These are phyloP conservation scores for Luscinia megarhynchos DNA, from an alignment of 2,797 vertebrate genomes.

Conservation along the genomic window DNA sequence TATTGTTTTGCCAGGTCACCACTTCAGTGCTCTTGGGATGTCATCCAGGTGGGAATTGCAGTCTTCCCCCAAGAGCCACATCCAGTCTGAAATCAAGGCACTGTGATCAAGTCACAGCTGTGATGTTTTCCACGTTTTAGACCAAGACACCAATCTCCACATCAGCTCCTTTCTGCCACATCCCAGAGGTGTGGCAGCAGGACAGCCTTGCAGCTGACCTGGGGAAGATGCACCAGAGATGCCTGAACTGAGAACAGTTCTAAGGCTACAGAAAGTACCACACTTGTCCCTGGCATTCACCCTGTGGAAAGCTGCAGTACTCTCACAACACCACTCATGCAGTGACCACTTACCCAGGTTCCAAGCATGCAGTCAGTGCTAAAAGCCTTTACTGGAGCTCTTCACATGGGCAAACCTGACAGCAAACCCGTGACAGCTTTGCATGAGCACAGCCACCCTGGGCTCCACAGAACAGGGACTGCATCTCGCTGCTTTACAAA, in stretches of 20 bases:
- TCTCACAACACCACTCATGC: fast-evolving
- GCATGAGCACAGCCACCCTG: neutral
- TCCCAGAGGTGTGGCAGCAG: neutral
- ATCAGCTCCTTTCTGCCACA: neutral
- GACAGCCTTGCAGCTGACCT: neutral
- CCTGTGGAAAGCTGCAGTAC: neutral
- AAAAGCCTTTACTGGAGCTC: neutral
- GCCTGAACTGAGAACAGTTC: neutral
- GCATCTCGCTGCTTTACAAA: neutral
- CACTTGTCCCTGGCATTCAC: no score
- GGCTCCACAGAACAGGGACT: fast-evolving
- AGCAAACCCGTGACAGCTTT: fast-evolving
- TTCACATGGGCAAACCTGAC: neutral
- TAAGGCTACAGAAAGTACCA: neutral
- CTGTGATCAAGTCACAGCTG: neutral
- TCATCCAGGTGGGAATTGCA: neutral
- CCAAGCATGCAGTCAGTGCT: fast-evolving
- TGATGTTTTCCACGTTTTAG: neutral
- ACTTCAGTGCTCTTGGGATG: neutral
- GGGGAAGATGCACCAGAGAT: neutral
- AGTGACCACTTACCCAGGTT: neutral
- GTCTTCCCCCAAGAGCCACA: fast-evolving
- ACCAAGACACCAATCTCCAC: neutral
- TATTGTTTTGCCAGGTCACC: neutral
- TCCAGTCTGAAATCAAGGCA: neutral